These are phyloP conservation scores for Caenorhabditis inopinata DNA, from an alignment of 1,140 invertebrate genomes.

Conservation along the genomic window DNA sequence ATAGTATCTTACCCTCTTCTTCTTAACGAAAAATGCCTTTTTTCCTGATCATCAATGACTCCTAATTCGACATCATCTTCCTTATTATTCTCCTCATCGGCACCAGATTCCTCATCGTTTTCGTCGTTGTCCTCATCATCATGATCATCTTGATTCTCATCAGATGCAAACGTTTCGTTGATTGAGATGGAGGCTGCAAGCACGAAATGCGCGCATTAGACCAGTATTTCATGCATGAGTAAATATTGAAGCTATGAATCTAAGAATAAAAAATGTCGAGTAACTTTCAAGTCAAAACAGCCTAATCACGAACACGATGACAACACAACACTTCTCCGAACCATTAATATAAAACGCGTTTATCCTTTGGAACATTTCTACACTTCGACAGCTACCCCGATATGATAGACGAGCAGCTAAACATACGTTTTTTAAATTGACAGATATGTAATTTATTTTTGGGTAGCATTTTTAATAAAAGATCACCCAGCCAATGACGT, in stretches of 20 bases:
- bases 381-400: constrained; percentile 15
- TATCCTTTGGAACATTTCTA: constrained; percentile 10
- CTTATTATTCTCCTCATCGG: constrained; percentile 33
- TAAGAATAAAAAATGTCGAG: too few relatives aligned
- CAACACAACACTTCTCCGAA: neutral
- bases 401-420: neutral
- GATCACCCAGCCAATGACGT: too few relatives aligned
- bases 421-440: too few relatives aligned
- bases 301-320: too few relatives aligned
- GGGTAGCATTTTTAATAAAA: too few relatives aligned
- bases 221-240: too few relatives aligned
- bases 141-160: constrained; percentile 22
- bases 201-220: neutral
- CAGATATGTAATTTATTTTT: too few relatives aligned
- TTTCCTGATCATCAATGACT: constrained; percentile 33
- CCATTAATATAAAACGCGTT: constrained; percentile 18
- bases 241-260: too few relatives aligned
- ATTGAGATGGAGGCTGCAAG: constrained; percentile 3
- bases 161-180: neutral
- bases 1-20: constrained; percentile 33
- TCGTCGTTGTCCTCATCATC: constrained; percentile 36
- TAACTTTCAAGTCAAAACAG: too few relatives aligned
- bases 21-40: constrained; percentile 24
- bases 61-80: constrained; percentile 4
- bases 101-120: constrained; percentile 17